phyloP scores from a whole-genome alignment of 2,113 vertebrate species.

The Cariama cristata region DNA sequence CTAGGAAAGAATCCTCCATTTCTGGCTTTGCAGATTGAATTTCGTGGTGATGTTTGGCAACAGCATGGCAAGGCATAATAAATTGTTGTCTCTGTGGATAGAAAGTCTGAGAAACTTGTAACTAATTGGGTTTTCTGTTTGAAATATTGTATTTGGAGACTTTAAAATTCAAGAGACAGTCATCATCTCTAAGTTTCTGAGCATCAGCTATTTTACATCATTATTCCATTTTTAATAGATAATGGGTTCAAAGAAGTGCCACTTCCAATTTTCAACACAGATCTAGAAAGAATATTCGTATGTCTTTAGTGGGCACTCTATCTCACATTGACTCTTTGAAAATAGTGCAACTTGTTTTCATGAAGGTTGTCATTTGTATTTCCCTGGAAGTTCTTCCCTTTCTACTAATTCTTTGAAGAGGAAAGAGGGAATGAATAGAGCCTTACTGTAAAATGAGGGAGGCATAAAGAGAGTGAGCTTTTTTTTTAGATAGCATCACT shows the following conservation, averaged over 20 bases:
- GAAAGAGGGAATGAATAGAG: background rate
- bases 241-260: constrained; percentile 6
- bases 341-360: background rate
- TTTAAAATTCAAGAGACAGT: background rate
- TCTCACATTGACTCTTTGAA: background rate
- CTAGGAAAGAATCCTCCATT: background rate
- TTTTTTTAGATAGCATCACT: background rate
- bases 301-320: background rate
- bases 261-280: background rate
- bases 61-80: background rate
- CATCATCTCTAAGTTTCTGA: background rate
- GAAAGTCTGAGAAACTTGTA: background rate
- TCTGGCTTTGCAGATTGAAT: background rate
- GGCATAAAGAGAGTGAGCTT: background rate
- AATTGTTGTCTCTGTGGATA: background rate
- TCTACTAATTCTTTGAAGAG: background rate
- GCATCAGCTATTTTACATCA: background rate
- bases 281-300: background rate
- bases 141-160: background rate
- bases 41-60: background rate
- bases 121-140: background rate
- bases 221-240: constrained; percentile 31
- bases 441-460: background rate
- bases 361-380: background rate
- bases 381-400: background rate